Evolutionary conservation across 2,797 vertebrate genomes (phyloP).

Genomic region (Sternotherus odoratus): DNA sequence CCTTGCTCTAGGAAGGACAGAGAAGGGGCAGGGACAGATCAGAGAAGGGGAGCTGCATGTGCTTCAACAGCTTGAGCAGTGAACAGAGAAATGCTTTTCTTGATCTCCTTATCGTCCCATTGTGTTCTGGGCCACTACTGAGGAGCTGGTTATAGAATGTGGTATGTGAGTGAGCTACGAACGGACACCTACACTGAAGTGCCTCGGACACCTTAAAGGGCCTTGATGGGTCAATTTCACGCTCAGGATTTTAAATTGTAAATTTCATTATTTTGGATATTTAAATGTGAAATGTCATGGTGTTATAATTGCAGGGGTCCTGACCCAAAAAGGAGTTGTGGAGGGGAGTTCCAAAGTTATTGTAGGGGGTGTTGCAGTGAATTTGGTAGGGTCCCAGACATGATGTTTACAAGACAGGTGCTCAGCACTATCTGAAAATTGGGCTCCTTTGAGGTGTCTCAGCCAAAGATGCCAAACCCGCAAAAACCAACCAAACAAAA

Average conservation of each 20-base stretch:
- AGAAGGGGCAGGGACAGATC: background rate
- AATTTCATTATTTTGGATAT: too few species aligned
- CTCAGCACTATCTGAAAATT: background rate
- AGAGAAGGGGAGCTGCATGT: background rate
- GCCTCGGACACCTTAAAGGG: background rate
- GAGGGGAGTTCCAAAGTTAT: too few species aligned
- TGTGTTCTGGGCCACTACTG: background rate
- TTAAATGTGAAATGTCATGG: too few species aligned
- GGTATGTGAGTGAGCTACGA: background rate
- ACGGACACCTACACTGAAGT: background rate
- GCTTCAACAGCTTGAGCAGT: background rate
- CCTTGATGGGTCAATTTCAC: too few species aligned
- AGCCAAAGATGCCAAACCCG: too few species aligned
- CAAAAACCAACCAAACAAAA: too few species aligned
- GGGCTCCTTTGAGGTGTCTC: background rate
- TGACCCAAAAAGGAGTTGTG: too few species aligned
- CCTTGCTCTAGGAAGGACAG: accelerated
- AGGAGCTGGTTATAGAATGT: background rate
- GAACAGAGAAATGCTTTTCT: background rate
- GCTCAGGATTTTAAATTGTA: too few species aligned
- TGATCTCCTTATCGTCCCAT: background rate
- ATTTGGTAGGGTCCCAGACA: too few species aligned
- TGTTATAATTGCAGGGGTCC: too few species aligned
- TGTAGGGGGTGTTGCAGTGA: too few species aligned
- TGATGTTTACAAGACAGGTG: background rate